phyloP scores from a whole-genome alignment of 2,113 vertebrate genomes.

The Carassius carassius region DNA sequence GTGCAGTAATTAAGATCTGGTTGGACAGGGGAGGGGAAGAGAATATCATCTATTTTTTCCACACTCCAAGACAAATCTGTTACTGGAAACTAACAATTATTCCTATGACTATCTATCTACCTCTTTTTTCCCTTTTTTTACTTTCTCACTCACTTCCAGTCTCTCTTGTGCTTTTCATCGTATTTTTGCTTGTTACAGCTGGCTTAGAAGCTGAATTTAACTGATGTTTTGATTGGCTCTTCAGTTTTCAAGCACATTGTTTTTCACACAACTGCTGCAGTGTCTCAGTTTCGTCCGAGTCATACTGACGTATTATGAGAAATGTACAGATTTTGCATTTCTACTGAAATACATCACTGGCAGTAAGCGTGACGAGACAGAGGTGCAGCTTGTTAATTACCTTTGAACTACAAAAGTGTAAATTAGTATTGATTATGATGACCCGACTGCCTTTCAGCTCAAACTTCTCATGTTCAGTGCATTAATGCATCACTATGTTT shows the following conservation, averaged over 20 bases:
- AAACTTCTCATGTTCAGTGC: conserved; percentile 10
- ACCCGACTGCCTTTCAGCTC: conserved; percentile 17
- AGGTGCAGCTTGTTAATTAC: conserved; percentile 55
- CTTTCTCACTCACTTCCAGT: conserved; percentile 42
- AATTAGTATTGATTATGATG: conserved; percentile 57
- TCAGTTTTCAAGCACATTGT: background rate
- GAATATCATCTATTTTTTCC: conserved; percentile 46
- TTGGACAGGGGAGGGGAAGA: conserved; percentile 35
- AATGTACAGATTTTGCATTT: background rate
- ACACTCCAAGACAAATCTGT: conserved; percentile 55
- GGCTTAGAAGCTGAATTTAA: background rate
- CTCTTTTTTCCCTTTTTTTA: background rate
- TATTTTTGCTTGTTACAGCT: conserved; percentile 3
- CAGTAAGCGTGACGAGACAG: conserved; percentile 17
- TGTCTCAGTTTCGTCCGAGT: background rate
- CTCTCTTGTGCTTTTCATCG: conserved; percentile 21
- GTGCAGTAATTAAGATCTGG: conserved; percentile 56
- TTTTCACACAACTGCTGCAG: background rate
- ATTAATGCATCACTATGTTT: conserved; percentile 39
- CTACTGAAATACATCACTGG: background rate
- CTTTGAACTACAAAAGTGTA: conserved; percentile 45
- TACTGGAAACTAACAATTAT: conserved; percentile 52
- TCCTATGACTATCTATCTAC: conserved; percentile 19
- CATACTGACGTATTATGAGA: background rate
- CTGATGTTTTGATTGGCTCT: conserved; percentile 11